A percentile compares a stretch with the other conserved stretches of the same genome.
These are phyloP conservation scores for Anabas testudineus DNA, from an alignment of 2,797 vertebrate species.

Conservation along the genomic window DNA sequence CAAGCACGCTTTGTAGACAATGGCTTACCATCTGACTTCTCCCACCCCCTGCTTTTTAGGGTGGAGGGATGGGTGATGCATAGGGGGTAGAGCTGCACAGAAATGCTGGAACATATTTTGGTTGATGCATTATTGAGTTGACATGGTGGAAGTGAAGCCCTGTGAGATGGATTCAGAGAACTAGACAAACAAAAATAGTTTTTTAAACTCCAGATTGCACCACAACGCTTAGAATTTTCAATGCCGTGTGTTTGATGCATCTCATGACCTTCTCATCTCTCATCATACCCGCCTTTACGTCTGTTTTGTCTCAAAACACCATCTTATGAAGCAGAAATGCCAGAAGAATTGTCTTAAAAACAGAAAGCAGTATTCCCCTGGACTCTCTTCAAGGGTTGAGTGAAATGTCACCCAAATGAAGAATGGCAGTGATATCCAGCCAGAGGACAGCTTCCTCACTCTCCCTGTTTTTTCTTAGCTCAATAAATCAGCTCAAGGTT, in stretches of 20 bases:
- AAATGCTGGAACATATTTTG: too few relatives aligned
- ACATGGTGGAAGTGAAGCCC: too few relatives aligned
- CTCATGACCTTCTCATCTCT: too few relatives aligned
- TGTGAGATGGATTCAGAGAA: too few relatives aligned
- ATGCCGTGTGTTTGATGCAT: not conserved
- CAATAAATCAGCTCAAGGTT: conserved; percentile 86
- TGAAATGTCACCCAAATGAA: conserved; percentile 82
- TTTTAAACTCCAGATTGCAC: too few relatives aligned
- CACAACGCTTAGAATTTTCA: not conserved
- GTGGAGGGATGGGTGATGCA: too few relatives aligned
- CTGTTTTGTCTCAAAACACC: conserved; percentile 35
- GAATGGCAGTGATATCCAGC: conserved; percentile 79
- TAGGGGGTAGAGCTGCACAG: too few relatives aligned
- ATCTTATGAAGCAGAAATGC: conserved; percentile 36
- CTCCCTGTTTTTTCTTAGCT: conserved; percentile 65
- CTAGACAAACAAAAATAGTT: too few relatives aligned
- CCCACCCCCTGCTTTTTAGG: too few relatives aligned
- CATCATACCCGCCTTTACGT: not conserved
- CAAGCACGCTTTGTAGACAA: too few relatives aligned
- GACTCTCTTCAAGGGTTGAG: conserved; percentile 72
- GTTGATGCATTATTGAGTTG: too few relatives aligned
- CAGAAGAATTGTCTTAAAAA: conserved; percentile 42
- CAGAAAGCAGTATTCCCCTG: conserved; percentile 52
- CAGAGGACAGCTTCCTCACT: conserved; percentile 84
- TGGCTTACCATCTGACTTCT: too few relatives aligned